Conservation (phyloP, 2,113 vertebrate genomes). For the Aspidoscelis tigris region DNA sequence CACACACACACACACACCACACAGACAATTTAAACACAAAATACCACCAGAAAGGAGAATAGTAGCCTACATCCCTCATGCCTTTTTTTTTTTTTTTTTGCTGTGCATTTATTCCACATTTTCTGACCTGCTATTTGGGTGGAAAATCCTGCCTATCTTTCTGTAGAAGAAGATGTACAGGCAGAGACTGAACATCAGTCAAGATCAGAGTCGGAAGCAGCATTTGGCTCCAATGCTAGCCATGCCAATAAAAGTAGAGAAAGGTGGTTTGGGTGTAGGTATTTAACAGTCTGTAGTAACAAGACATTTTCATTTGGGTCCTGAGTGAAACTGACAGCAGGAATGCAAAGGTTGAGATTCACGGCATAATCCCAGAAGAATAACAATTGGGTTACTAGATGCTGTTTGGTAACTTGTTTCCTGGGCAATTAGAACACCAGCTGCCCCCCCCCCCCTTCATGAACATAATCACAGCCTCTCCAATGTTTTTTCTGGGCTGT, state of each 20-base stretch:
- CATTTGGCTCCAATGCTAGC: conserved; percentile 7
- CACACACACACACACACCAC: background rate
- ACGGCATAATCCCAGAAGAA: conserved; percentile 26
- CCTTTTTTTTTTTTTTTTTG: conserved; percentile 1
- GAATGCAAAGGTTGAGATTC: conserved; percentile 27
- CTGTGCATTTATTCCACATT: conserved; percentile 36
- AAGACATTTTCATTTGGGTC: conserved; percentile 28
- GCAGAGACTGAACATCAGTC: background rate
- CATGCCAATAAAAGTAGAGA: conserved; percentile 34
- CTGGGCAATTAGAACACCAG: conserved; percentile 33
- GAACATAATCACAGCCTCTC: background rate
- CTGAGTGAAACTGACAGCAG: background rate
- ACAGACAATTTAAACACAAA: conserved; percentile 69
- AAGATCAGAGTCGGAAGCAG: conserved; percentile 5
- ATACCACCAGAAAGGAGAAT: conserved; percentile 52
- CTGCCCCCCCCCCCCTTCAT: background rate
- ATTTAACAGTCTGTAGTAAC: conserved; percentile 34
- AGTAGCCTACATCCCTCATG: background rate
- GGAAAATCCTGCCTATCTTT: background rate
- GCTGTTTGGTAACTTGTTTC: conserved; percentile 19
- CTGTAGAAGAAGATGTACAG: background rate
- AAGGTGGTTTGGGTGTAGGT: background rate
- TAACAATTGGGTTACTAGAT: background rate
- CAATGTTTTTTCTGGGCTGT: background rate
- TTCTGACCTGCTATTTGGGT: background rate